Evolutionary conservation across 1,140 invertebrate genomes (phyloP), one percentile per base, ranked within the genome.

Genomic region (Ephestia elutella): DNA sequence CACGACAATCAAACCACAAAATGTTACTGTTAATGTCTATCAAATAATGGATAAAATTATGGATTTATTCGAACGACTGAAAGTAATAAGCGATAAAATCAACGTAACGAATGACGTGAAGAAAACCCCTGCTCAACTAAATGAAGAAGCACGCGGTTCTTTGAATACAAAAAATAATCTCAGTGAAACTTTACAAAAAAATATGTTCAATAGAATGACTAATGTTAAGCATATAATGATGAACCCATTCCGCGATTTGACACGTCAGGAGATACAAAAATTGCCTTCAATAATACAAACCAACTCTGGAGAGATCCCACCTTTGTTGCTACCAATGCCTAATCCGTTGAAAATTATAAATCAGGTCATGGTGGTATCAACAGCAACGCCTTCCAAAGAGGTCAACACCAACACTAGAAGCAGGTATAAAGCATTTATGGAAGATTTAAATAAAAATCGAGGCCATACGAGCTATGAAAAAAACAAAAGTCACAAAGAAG

Each of bases 281-380:
- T 25, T 53, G n/a, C 19, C 19, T n/a, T 53, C 28, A 35, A 84
- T 71, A 5, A 65, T 87, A 49, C 84, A 87, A 68, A 86, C 82
- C 11, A 84, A 87, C 59, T 73, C 71, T 5, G 60, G 71, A 32
- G 77, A 87, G 67, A 82, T 87, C 35, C 60, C 71, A 49, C 84
- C 84, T 9, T 54, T 87, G 38, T 68, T 65, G 8, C 62, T 87
- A 55, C 68, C 65, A n/a, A 48, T 87, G 48, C 56, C 63, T 2
- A 77, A 76, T 30, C 69, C 70, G 17, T 28, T 70, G 13, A 66
- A 65, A 56, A 55, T 73, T 0, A 68, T 85, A 28, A 71, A 75
- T 49, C 70, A 86, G 60, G 80, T 84, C 55, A 78, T 87, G 38
- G 63, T 87, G 21, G 66, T 87, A 0, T 68, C 68, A 8, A 70